A percentile compares a stretch with the other conserved stretches of the same genome.
These are phyloP conservation scores for Enteromius afrohamiltoni DNA, from an alignment of 2,797 vertebrate species.

Conservation along the genomic window DNA sequence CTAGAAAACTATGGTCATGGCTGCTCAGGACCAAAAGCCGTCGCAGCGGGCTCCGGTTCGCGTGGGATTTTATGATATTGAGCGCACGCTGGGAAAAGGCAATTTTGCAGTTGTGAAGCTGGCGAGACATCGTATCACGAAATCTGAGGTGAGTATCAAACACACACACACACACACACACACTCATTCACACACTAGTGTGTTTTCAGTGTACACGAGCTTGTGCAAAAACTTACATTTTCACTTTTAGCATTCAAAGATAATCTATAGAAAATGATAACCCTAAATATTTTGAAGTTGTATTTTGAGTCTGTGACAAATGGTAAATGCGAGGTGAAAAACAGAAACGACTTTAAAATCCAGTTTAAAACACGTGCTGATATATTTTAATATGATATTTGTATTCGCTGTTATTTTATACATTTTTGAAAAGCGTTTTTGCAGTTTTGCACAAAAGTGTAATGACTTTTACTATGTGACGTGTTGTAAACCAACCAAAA, in stretches of 20 bases:
- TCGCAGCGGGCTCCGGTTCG: constrained; percentile 82
- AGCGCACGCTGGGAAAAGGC: constrained; percentile 86
- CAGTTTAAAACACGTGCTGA: neutral
- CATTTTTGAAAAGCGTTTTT: neutral
- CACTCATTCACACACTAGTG: neutral
- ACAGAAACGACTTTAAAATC: neutral
- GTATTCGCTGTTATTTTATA: neutral
- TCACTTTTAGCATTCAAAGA: neutral
- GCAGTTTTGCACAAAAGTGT: neutral
- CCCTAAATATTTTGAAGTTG: neutral
- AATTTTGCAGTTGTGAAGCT: constrained; percentile 90
- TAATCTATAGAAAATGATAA: neutral
- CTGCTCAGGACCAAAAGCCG: constrained; percentile 78
- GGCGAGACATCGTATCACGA: constrained; percentile 86
- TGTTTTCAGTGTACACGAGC: neutral
- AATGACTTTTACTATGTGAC: neutral
- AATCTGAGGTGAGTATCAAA: constrained; percentile 79
- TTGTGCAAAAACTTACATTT: neutral
- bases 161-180: neutral
- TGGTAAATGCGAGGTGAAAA: neutral
- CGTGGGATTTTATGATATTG: constrained; percentile 88
- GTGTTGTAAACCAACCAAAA: neutral
- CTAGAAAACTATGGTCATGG: constrained; percentile 83
- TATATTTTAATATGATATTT: neutral
- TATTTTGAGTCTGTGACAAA: neutral